Conservation (phyloP, 2,797 vertebrate species). For the Babyrousa celebensis region DNA sequence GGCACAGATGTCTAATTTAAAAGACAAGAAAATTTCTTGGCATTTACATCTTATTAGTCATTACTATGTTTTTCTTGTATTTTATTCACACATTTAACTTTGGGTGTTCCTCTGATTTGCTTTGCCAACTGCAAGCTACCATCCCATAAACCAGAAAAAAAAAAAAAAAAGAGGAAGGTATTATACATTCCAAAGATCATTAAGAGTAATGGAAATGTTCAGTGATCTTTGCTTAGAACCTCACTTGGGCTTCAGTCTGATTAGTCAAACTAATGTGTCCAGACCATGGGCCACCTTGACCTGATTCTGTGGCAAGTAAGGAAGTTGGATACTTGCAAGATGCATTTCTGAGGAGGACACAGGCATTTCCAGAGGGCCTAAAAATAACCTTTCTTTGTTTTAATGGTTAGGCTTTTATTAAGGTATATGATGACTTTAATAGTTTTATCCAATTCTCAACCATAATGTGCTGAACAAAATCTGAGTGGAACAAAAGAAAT, state of each 20-base stretch:
- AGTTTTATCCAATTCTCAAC: constrained; percentile 22
- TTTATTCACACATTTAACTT: constrained; percentile 92
- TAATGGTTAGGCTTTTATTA: constrained; percentile 31
- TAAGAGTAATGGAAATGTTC: background rate
- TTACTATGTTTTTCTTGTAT: constrained; percentile 91
- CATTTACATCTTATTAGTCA: constrained; percentile 92
- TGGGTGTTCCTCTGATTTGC: constrained; percentile 89
- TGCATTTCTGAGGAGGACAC: background rate
- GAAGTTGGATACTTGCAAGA: background rate
- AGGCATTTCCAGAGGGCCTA: constrained; percentile 36
- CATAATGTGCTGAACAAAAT: background rate
- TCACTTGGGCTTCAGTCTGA: background rate
- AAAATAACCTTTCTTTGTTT: constrained; percentile 55
- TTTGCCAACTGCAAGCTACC: constrained; percentile 90
- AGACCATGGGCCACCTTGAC: constrained; percentile 34
- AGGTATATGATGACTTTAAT: background rate
- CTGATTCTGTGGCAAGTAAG: background rate
- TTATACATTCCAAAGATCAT: constrained; percentile 33
- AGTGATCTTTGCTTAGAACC: background rate
- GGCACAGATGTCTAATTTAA: constrained; percentile 92
- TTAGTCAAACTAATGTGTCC: constrained; percentile 4
- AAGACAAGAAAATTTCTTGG: constrained; percentile 91
- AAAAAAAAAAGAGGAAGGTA: background rate
- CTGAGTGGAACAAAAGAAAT: constrained; percentile 9
- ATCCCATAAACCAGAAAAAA: constrained; percentile 85